These are phyloP conservation scores for Ptilonorhynchus violaceus DNA, from an alignment of 2,113 vertebrate species.

Conservation along the genomic window DNA sequence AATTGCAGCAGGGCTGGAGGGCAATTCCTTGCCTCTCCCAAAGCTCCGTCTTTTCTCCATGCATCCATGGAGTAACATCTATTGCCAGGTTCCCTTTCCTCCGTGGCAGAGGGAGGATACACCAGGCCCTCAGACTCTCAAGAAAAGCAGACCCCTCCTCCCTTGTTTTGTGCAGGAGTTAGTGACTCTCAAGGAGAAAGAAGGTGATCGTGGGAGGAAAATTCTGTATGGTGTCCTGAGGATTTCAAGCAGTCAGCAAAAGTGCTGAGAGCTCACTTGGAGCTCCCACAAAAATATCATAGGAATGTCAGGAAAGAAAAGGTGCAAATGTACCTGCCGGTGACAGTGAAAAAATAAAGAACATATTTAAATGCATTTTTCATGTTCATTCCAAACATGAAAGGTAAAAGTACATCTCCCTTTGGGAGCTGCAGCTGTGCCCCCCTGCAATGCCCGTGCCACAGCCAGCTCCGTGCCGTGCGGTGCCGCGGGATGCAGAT, in stretches of 20 bases:
- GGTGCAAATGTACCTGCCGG: neutral
- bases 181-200: neutral
- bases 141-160: neutral
- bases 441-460: fast-evolving
- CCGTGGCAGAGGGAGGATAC: fast-evolving
- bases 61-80: fast-evolving
- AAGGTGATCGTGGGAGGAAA: neutral
- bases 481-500: fast-evolving
- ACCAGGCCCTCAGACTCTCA: fast-evolving
- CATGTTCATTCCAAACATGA: neutral
- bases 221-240: fast-evolving
- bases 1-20: neutral
- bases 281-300: neutral
- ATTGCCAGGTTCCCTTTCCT: fast-evolving
- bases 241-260: neutral
- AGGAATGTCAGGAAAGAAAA: neutral
- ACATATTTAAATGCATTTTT: neutral
- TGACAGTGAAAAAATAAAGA: neutral
- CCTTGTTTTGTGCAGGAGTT: neutral
- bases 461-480: fast-evolving
- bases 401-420: neutral
- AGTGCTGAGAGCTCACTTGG: neutral
- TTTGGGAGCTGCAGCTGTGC: neutral
- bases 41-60: fast-evolving
- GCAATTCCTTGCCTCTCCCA: neutral